Evolutionary conservation across 2,113 vertebrate species (phyloP).

Genomic region (Campylomormyrus numenius): DNA sequence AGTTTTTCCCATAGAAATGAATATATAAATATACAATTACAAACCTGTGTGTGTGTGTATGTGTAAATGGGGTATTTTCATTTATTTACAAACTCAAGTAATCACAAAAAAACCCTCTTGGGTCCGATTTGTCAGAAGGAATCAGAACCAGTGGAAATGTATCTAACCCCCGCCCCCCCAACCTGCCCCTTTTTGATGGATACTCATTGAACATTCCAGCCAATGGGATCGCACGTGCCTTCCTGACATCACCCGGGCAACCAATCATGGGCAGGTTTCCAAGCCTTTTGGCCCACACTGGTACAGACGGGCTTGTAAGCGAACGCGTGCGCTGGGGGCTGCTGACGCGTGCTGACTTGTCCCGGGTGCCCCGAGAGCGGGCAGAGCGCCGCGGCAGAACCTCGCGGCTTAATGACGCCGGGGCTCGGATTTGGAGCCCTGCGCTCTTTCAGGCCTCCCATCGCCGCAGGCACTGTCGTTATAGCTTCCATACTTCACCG

Average conservation of each 20-base stretch:
- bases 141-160: background rate
- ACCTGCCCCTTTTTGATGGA: background rate
- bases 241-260: background rate
- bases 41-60: background rate
- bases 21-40: background rate
- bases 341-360: background rate
- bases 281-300: background rate
- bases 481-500: background rate
- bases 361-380: background rate
- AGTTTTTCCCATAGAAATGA: background rate
- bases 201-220: background rate
- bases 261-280: background rate
- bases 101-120: background rate
- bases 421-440: background rate
- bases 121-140: background rate
- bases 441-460: background rate
- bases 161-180: background rate
- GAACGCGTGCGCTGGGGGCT: background rate
- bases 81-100: background rate
- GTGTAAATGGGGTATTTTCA: background rate
- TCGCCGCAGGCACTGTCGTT: background rate
- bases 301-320: background rate
- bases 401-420: background rate
- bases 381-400: background rate
- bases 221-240: background rate